These are phyloP conservation scores for Netelia fuscicornis DNA, from an alignment of 2,888 invertebrate genomes.

Conservation along the genomic window DNA sequence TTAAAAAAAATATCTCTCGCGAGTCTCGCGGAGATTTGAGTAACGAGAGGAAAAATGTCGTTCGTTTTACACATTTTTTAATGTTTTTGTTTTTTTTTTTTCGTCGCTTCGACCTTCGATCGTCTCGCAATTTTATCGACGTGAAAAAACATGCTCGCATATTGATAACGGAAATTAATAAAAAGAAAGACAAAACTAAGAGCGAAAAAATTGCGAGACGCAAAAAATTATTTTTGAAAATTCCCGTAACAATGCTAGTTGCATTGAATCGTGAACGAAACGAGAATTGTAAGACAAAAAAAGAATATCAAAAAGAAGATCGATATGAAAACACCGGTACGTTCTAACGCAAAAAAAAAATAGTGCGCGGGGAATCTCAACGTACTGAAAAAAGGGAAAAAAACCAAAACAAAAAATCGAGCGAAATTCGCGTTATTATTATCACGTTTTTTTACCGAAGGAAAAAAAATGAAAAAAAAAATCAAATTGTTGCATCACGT, in stretches of 20 bases:
- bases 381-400: constrained; percentile 6
- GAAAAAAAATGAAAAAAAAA: constrained; percentile 4
- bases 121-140: constrained; percentile 57
- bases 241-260: constrained; percentile 33
- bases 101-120: constrained; percentile 11
- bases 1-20: constrained; percentile 14
- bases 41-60: constrained; percentile 41
- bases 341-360: constrained; percentile 13
- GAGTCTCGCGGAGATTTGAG: constrained; percentile 19
- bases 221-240: constrained; percentile 36
- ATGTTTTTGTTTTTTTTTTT: not conserved
- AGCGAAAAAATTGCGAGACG: constrained; percentile 50
- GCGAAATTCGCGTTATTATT: not conserved
- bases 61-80: constrained; percentile 27
- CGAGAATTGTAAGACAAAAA: not conserved
- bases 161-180: not conserved
- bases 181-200: constrained; percentile 27
- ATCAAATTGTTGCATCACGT: constrained; percentile 36
- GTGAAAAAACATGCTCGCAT: not conserved
- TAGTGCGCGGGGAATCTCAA: not conserved
- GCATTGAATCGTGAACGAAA: constrained; percentile 31
- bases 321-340: not conserved
- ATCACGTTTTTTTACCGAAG: not conserved
- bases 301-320: constrained; percentile 9
- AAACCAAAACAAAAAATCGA: constrained; percentile 7